Base-by-base conservation (phyloP, 2,888 invertebrate species). In the Drosophila formosana region DNA sequence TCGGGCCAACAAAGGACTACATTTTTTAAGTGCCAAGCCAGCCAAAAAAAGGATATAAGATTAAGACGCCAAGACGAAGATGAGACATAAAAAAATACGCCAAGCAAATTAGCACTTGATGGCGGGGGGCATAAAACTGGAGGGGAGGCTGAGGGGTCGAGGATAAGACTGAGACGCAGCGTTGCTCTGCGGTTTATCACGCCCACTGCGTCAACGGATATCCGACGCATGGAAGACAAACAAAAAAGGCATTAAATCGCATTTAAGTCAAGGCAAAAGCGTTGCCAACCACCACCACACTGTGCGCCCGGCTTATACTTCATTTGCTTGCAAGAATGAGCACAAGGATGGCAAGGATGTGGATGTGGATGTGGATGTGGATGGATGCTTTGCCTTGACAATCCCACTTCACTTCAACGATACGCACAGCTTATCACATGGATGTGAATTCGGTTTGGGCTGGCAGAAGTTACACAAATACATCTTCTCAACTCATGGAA, bases 211-310 rank as follows among this genome's bases (percentile, higher is more conserved):
- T 82, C 77, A 70, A 79, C 80, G 85, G 85, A 86, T 80, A 78
- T 86, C 85, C 85, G 89, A 89, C 85, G 89, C 87, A 75, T 82
- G 87, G 78, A 87, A 90, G 82, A 89, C 86, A 86, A 86, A 86
- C 86, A 90, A 89, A 90, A 89, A 90, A 82, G 75, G 80, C 89
- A 90, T 90, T 89, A 89, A 89, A 89, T 90, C 90, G 80, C 84
- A 90, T 90, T 88, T 89, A 87, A 82, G 89, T 79, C 81, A 86
- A 73, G 79, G 63, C 87, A 55, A 65, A 65, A 58, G 37, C 57
- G 49, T 66, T 74, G 37, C 37, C n/a, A 60, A 39, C 66, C 58
- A 41, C 23, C 51, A 46, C 28, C 41, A 30, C 34, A 46, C 37
- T 18, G 58, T 18, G 23, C 52, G 11, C 8, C 43, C 39, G 56